Evolutionary conservation across 2,113 vertebrate species (phyloP).

Genomic region (Hippocampus mohnikei): DNA sequence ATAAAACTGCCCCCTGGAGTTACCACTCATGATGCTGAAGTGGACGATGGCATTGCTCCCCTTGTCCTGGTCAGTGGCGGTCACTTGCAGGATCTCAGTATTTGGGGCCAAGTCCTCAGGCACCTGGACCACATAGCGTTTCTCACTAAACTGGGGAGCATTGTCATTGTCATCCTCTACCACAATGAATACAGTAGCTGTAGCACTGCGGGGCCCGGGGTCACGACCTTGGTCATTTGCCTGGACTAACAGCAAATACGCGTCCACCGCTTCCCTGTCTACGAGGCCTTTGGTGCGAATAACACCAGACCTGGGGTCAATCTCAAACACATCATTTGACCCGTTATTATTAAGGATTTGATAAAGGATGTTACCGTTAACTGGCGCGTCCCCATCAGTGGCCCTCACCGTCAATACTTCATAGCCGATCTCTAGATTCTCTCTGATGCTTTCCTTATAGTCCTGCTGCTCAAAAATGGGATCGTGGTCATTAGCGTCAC

Average conservation of each 20-base stretch:
- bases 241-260: conserved; percentile 83
- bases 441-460: conserved; percentile 89
- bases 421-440: conserved; percentile 94
- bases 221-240: conserved; percentile 90
- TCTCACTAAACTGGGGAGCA: conserved; percentile 88
- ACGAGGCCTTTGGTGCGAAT: conserved; percentile 87
- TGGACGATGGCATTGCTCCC: conserved; percentile 89
- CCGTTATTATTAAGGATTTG: conserved; percentile 78
- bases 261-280: conserved; percentile 84
- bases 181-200: conserved; percentile 79
- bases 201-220: conserved; percentile 84
- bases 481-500: conserved; percentile 86
- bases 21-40: conserved; percentile 96
- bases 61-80: conserved; percentile 83
- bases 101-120: conserved; percentile 82
- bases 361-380: conserved; percentile 91
- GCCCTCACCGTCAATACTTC: conserved; percentile 92
- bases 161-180: conserved; percentile 98
- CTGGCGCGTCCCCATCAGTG: conserved; percentile 84
- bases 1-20: conserved; percentile 91
- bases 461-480: conserved; percentile 89
- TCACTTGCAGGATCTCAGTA: conserved; percentile 81
- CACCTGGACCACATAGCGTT: conserved; percentile 86
- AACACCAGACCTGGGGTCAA: conserved; percentile 86
- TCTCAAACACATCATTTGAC: conserved; percentile 83